These are phyloP conservation scores for Malurus melanocephalus DNA, from an alignment of 2,113 vertebrate genomes.

Conservation along the genomic window DNA sequence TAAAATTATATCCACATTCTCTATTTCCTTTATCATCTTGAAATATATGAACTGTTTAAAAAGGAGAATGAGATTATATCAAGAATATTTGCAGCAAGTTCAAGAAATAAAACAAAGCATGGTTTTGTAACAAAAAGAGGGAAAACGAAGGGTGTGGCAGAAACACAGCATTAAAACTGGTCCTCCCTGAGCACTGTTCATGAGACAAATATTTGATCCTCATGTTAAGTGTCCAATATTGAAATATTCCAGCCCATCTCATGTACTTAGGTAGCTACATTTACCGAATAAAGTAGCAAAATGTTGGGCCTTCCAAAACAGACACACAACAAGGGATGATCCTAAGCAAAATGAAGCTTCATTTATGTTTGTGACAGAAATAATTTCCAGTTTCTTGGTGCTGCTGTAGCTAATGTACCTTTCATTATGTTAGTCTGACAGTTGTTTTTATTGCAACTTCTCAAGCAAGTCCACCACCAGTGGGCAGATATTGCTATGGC, in stretches of 20 bases:
- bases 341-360: neutral
- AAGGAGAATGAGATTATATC: neutral
- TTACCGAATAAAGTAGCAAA: neutral
- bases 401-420: neutral
- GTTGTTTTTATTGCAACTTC: neutral
- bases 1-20: neutral
- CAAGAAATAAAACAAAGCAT: neutral
- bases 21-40: neutral
- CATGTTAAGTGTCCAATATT: neutral
- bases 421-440: neutral
- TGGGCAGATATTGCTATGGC: constrained; percentile 59
- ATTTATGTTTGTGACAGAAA: neutral
- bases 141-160: neutral
- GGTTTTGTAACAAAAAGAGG: neutral
- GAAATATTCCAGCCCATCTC: neutral
- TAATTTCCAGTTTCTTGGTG: neutral
- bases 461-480: constrained; percentile 32
- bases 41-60: neutral
- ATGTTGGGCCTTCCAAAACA: neutral
- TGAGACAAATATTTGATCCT: neutral
- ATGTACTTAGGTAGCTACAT: neutral
- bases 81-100: neutral
- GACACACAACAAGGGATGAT: neutral
- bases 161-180: neutral
- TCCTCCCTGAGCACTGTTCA: neutral